Conservation (phyloP, 1,140 invertebrate species). For the Pachypeltis micranthus region DNA sequence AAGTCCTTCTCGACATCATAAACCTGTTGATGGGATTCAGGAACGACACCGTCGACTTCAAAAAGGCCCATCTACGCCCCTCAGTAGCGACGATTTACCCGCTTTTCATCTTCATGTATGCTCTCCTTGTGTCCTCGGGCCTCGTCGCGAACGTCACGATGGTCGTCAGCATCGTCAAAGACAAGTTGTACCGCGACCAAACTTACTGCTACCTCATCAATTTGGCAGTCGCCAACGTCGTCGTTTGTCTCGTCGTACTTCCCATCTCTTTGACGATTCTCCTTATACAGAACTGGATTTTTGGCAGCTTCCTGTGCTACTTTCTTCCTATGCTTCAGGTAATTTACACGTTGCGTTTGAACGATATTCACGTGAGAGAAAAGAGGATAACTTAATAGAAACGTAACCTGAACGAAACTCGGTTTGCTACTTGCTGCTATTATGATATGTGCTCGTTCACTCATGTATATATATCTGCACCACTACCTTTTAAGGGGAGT, state of each 20-base stretch:
- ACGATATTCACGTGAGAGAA: no score
- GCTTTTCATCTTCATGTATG: slow-evolving; percentile 51
- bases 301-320: slow-evolving; percentile 60
- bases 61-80: slow-evolving; percentile 35
- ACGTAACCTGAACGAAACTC: no score
- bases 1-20: slow-evolving; percentile 1
- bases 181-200: slow-evolving; percentile 47
- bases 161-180: slow-evolving; percentile 44
- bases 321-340: slow-evolving; percentile 63
- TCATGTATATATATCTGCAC: no score
- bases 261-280: slow-evolving; percentile 54
- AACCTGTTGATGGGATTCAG: slow-evolving; percentile 24
- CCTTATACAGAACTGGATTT: slow-evolving; percentile 59
- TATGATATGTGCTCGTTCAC: no score
- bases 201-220: slow-evolving; percentile 55
- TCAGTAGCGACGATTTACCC: slow-evolving; percentile 45
- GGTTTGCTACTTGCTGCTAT: no score
- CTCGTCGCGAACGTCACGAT: slow-evolving; percentile 45
- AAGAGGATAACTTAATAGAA: no score
- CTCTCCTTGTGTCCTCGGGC: slow-evolving; percentile 43
- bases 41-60: slow-evolving; percentile 36
- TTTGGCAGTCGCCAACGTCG: slow-evolving; percentile 50
- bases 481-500: no score
- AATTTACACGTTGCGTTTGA: no score
- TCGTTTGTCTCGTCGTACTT: slow-evolving; percentile 53